A percentile compares a stretch with the other conserved stretches of the same genome.
Evolutionary conservation across 2,113 vertebrate genomes (phyloP).

Genomic region (Melozone crissalis): DNA sequence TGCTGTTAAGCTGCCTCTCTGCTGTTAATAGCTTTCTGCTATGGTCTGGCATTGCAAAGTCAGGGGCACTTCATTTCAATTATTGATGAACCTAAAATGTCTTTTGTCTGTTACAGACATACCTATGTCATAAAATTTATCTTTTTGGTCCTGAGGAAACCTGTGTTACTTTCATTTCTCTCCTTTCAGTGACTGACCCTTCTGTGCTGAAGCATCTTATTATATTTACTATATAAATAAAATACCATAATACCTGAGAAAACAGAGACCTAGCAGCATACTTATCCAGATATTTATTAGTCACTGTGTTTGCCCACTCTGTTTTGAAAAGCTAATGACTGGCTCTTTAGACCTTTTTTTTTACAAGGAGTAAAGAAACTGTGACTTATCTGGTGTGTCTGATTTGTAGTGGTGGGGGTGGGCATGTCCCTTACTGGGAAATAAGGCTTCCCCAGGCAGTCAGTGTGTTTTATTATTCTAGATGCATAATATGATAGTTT

Average conservation of each 20-base stretch:
- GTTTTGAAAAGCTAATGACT: background rate
- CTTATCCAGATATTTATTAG: background rate
- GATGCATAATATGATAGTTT: background rate
- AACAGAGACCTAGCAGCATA: background rate
- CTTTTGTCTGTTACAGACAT: background rate
- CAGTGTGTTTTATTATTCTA: background rate
- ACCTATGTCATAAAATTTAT: background rate
- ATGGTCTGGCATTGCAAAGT: background rate
- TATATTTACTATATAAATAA: background rate
- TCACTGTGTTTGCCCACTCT: background rate
- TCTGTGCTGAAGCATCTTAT: background rate
- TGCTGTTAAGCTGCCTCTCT: background rate
- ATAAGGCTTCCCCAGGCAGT: background rate
- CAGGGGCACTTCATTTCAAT: background rate
- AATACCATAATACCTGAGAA: background rate
- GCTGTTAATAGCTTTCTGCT: slow-evolving; percentile 14
- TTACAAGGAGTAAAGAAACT: background rate
- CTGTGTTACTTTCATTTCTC: background rate
- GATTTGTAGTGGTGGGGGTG: background rate
- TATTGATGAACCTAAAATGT: slow-evolving; percentile 9
- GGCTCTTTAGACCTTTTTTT: background rate
- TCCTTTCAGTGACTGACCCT: background rate
- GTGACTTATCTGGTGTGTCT: background rate
- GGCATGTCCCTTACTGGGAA: background rate
- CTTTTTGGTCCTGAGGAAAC: background rate